These are phyloP conservation scores for Saxidomus purpurata DNA, from an alignment of 1,140 invertebrate genomes.

Conservation along the genomic window DNA sequence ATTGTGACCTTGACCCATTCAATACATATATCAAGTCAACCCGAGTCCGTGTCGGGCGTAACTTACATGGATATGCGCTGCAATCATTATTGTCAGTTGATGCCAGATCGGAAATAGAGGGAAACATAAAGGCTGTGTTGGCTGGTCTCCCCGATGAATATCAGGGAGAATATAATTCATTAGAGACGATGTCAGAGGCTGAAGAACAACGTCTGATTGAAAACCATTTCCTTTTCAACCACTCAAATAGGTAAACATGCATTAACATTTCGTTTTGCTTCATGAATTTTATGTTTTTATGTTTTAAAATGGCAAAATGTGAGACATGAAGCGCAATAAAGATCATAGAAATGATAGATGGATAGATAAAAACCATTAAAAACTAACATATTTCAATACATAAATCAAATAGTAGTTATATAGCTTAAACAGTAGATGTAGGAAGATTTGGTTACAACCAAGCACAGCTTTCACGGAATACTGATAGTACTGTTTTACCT, in stretches of 20 bases:
- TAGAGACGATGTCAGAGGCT: conserved; percentile 23
- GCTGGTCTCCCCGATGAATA: not conserved
- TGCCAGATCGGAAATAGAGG: not conserved
- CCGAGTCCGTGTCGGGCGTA: conserved; percentile 15
- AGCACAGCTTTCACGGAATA: too few relatives aligned
- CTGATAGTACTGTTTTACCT: too few relatives aligned
- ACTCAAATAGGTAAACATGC: conserved; percentile 23
- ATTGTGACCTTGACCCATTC: not conserved
- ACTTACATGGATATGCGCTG: conserved; percentile 33
- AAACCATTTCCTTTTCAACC: conserved; percentile 53
- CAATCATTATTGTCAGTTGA: not conserved
- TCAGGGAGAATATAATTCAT: not conserved
- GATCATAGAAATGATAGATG: too few relatives aligned
- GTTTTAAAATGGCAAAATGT: too few relatives aligned
- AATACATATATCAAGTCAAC: not conserved
- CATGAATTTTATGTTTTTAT: too few relatives aligned
- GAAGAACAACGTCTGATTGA: conserved; percentile 31
- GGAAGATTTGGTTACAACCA: too few relatives aligned
- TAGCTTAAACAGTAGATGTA: too few relatives aligned
- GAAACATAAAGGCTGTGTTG: not conserved
- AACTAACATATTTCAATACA: too few relatives aligned
- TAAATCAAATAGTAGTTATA: too few relatives aligned
- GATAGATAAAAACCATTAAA: too few relatives aligned
- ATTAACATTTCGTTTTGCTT: too few relatives aligned
- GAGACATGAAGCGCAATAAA: too few relatives aligned